Evolutionary conservation across 2,888 invertebrate species (phyloP).

Genomic region (Calliscelio sp.): DNA sequence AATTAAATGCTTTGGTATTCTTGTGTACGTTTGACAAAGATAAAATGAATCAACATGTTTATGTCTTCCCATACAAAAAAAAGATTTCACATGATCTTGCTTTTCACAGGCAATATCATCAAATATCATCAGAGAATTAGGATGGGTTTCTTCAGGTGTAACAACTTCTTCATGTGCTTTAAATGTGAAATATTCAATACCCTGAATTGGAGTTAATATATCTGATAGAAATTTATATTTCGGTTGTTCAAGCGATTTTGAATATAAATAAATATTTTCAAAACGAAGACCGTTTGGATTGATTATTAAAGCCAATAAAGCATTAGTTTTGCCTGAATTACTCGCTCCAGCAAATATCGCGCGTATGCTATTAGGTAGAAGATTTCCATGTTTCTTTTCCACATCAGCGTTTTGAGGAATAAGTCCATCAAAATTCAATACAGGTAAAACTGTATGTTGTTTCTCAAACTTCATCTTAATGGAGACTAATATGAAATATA

Average conservation of each 20-base stretch:
- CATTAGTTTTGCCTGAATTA: slow-evolving; percentile 83
- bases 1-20: slow-evolving; percentile 73
- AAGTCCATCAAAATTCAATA: too few relatives aligned
- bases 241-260: not conserved
- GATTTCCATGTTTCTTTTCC: not conserved
- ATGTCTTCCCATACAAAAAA: slow-evolving; percentile 74
- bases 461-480: too few relatives aligned
- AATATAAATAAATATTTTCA: slow-evolving; percentile 82
- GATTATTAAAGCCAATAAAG: slow-evolving; percentile 79
- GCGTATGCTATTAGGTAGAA: slow-evolving; percentile 45
- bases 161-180: slow-evolving; percentile 39
- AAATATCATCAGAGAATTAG: slow-evolving; percentile 47
- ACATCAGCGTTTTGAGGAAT: too few relatives aligned
- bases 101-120: slow-evolving; percentile 50
- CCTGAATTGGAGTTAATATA: slow-evolving; percentile 54
- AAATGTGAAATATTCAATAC: slow-evolving; percentile 37
- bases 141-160: slow-evolving; percentile 29
- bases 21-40: slow-evolving; percentile 25
- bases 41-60: slow-evolving; percentile 57
- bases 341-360: slow-evolving; percentile 80
- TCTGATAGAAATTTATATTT: not conserved
- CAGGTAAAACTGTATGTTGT: too few relatives aligned
- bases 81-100: slow-evolving; percentile 74
- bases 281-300: slow-evolving; percentile 81
- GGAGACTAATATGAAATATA: too few relatives aligned